Percentiles rank a stretch among this genome's conserved stretches.
Evolutionary conservation across 2,797 vertebrate species (phyloP).

Genomic region (Syngnathus acus): DNA sequence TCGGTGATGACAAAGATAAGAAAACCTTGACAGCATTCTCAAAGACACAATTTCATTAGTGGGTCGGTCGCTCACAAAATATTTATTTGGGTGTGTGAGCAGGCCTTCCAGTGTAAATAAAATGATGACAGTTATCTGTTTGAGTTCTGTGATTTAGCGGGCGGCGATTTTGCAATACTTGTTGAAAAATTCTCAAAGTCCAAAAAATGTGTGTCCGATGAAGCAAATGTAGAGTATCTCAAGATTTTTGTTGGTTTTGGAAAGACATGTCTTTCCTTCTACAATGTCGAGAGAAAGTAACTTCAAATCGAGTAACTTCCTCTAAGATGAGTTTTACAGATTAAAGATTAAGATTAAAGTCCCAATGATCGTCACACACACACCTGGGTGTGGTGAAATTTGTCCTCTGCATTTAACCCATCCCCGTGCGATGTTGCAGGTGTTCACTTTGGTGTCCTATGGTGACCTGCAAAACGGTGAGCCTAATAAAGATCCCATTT

Average conservation of each 20-base stretch:
- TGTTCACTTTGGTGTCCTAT: conserved; percentile 10
- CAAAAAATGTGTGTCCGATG: neutral
- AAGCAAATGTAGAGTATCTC: neutral
- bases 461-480: conserved; percentile 30
- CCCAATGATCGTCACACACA: no score
- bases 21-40: neutral
- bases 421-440: neutral
- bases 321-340: neutral
- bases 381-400: no score
- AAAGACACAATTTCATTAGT: neutral
- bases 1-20: neutral
- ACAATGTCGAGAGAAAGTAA: neutral
- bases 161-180: neutral
- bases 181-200: neutral
- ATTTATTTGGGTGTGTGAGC: neutral
- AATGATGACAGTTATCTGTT: neutral
- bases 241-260: neutral
- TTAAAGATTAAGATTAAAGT: no score
- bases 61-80: neutral
- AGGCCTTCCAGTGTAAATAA: neutral
- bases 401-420: no score
- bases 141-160: neutral
- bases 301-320: neutral
- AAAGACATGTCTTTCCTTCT: neutral
- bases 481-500: conserved; percentile 38